These are phyloP conservation scores for Tenthredo livida DNA, from an alignment of 2,888 invertebrate species.

Conservation along the genomic window DNA sequence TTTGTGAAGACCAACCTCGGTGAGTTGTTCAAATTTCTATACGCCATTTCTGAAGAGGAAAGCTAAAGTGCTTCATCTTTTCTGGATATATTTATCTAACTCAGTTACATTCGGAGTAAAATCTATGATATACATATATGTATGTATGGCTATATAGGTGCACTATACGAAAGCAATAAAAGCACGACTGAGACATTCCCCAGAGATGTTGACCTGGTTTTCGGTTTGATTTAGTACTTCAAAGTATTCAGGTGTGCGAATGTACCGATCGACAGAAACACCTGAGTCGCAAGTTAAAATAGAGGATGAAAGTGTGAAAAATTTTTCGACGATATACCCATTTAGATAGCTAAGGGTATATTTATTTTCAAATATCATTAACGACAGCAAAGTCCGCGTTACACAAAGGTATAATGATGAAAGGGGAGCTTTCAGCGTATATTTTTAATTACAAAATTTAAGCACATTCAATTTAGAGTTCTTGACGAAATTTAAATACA, in stretches of 20 bases:
- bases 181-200: constrained; percentile 5
- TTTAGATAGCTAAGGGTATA: background rate
- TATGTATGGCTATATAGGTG: background rate
- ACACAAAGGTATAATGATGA: background rate
- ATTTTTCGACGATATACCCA: background rate
- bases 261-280: constrained; percentile 20
- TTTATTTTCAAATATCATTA: background rate
- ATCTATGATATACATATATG: background rate
- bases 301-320: background rate
- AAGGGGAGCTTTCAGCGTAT: background rate
- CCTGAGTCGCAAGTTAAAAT: constrained; percentile 4
- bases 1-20: background rate
- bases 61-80: background rate
- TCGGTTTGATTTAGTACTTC: constrained; percentile 28
- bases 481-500: background rate
- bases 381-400: background rate
- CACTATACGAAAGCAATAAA: constrained; percentile 26
- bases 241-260: constrained; percentile 16
- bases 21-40: background rate
- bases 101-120: background rate
- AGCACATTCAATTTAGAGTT: background rate
- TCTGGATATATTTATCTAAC: background rate
- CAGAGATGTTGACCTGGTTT: constrained; percentile 31
- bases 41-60: background rate
- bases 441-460: background rate